A percentile compares a stretch with the other conserved stretches of the same genome.
Conservation (phyloP, 2,797 vertebrate species). For the Helicolenus hilgendorfi region DNA sequence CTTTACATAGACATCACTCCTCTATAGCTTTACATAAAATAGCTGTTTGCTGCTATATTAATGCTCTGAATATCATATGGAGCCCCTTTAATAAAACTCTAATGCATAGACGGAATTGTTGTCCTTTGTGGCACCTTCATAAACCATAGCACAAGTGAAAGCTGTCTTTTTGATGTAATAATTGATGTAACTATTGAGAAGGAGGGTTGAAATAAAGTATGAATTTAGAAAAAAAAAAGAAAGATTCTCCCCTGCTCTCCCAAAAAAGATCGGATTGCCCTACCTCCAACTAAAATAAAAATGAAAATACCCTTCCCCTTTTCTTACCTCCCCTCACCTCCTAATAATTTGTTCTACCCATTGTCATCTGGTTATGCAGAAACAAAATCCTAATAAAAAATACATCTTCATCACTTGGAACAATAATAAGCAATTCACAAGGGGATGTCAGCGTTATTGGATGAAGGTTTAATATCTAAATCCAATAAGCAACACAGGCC, state of each 20-base stretch:
- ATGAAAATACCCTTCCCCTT: not conserved
- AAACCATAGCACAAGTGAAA: not conserved
- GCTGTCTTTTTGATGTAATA: not conserved
- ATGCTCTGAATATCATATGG: too few relatives aligned
- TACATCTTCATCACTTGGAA: conserved; percentile 54
- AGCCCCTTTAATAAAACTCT: not conserved
- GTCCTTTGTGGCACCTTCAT: not conserved
- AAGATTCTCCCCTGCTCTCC: not conserved
- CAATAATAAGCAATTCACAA: conserved; percentile 59
- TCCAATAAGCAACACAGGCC: conserved; percentile 53
- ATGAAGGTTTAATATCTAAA: conserved; percentile 76
- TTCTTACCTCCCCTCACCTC: not conserved
- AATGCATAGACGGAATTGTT: not conserved
- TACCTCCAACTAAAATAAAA: not conserved
- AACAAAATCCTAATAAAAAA: conserved; percentile 50
- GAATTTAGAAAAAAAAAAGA: not conserved
- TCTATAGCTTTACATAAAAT: too few relatives aligned
- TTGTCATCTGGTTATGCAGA: conserved; percentile 28
- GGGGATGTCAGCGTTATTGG: conserved; percentile 54
- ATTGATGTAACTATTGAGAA: not conserved
- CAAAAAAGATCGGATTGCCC: not conserved
- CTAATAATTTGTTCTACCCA: not conserved
- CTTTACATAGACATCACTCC: too few relatives aligned
- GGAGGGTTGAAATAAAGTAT: not conserved
- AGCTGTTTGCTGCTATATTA: too few relatives aligned